Evolutionary conservation across 1,140 invertebrate genomes (phyloP).

Genomic region (Drosophila paulistorum): DNA sequence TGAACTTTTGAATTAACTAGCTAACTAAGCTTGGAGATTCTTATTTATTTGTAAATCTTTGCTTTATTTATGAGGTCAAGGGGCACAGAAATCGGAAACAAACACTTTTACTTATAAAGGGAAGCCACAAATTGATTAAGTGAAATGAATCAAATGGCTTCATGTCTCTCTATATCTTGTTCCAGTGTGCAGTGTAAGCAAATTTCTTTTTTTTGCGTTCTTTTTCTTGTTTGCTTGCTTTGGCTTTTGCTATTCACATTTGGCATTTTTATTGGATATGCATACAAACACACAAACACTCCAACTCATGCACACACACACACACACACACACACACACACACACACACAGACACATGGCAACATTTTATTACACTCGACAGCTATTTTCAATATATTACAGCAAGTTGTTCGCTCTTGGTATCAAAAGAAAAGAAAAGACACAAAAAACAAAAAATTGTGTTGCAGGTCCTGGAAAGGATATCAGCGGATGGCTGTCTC

Average conservation of each 20-base stretch:
- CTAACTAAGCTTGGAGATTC: too few species aligned
- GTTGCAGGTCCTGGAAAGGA: constrained; percentile 58
- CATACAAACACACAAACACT: constrained; percentile 55
- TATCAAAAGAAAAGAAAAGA: constrained; percentile 56
- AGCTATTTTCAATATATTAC: constrained; percentile 82
- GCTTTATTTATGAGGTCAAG: too few species aligned
- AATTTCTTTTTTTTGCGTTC: constrained; percentile 57
- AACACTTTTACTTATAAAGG: too few species aligned
- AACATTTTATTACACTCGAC: constrained; percentile 77
- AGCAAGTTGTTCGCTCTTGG: constrained; percentile 43
- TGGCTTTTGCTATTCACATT: constrained; percentile 64
- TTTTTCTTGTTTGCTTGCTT: constrained; percentile 31
- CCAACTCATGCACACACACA: background rate
- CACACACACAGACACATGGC: constrained; percentile 29
- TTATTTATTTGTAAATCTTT: too few species aligned
- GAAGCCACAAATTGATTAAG: too few species aligned
- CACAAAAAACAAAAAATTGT: constrained; percentile 7
- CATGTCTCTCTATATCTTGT: background rate
- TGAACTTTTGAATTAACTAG: too few species aligned
- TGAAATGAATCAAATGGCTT: too few species aligned
- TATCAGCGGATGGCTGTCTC: constrained; percentile 31
- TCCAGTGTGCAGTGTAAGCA: constrained; percentile 63
- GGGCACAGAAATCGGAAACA: too few species aligned
- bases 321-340: constrained; percentile 19
- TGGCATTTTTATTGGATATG: constrained; percentile 75